Evolutionary conservation across 2,797 vertebrate species (phyloP).

Genomic region (Gallinago stenura): DNA sequence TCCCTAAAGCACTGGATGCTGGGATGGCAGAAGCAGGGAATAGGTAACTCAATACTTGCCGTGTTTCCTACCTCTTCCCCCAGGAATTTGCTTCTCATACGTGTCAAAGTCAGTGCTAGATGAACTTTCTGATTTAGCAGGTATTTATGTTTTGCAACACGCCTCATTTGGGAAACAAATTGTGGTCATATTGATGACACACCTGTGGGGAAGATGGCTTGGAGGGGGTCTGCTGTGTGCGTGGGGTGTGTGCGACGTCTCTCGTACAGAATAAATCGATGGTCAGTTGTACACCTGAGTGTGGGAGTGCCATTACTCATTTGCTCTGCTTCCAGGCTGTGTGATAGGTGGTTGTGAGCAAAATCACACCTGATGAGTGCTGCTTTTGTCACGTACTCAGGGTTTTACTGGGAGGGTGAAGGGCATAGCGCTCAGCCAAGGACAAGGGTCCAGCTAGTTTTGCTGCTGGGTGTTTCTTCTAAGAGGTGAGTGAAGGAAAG

Average conservation of each 20-base stretch:
- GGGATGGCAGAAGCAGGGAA: background rate
- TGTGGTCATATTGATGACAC: background rate
- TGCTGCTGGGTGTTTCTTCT: background rate
- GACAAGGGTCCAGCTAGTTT: background rate
- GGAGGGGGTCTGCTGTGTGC: background rate
- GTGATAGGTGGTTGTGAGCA: background rate
- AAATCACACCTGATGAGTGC: background rate
- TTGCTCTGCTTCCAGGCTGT: background rate
- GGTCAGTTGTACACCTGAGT: background rate
- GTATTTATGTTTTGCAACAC: background rate
- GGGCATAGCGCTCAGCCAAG: background rate
- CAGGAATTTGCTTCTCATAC: background rate
- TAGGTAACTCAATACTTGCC: background rate
- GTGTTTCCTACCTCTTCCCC: background rate
- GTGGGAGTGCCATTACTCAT: background rate
- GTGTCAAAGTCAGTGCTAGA: background rate
- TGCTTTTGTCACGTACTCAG: background rate
- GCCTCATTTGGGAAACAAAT: background rate
- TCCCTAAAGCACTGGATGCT: background rate
- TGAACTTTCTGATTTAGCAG: background rate
- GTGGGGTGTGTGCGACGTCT: background rate
- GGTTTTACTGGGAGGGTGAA: background rate
- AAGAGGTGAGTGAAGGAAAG: background rate
- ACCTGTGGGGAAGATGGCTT: background rate
- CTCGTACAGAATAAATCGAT: background rate